Percentiles rank a stretch among this genome's conserved stretches.
Conservation (phyloP, 1,140 invertebrate species). For the Tigriopus japonicus region DNA sequence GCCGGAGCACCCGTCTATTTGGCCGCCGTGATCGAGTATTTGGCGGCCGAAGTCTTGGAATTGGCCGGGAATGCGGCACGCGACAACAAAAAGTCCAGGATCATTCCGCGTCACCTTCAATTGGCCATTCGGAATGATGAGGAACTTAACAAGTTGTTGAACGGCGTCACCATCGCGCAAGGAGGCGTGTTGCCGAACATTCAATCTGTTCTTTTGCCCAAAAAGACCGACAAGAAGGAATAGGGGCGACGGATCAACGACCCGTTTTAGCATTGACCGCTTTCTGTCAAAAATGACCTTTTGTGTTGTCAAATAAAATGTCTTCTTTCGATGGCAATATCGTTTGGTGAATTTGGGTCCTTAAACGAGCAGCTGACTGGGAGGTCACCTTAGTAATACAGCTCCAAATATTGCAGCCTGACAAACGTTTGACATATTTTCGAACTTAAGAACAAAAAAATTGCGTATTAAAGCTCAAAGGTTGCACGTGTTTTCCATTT, state of each 20-base stretch:
- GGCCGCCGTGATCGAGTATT: slow-evolving; percentile 38
- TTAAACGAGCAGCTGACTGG: no score
- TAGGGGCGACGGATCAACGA: background rate
- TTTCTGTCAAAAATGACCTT: no score
- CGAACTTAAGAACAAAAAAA: no score
- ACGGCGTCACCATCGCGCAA: slow-evolving; percentile 59
- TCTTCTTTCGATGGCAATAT: no score
- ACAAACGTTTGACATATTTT: no score
- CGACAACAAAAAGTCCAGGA: slow-evolving; percentile 29
- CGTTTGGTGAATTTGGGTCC: no score
- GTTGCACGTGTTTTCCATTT: no score
- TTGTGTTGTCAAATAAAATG: no score
- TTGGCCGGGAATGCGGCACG: slow-evolving; percentile 23
- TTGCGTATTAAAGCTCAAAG: no score
- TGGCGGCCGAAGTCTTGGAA: slow-evolving; percentile 43
- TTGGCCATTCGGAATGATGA: slow-evolving; percentile 68
- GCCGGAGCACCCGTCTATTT: slow-evolving; percentile 47
- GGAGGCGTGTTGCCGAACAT: slow-evolving; percentile 64
- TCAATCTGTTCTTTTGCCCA: slow-evolving; percentile 44
- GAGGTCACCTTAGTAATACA: no score
- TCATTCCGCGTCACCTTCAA: slow-evolving; percentile 60
- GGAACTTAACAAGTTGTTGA: slow-evolving; percentile 54
- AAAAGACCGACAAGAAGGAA: slow-evolving; percentile 33
- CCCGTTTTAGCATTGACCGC: background rate
- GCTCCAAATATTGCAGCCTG: no score